A percentile compares a stretch with the other conserved stretches of the same genome.
These are phyloP conservation scores for Mormyrus iriodes DNA, from an alignment of 2,113 vertebrate genomes.

Conservation along the genomic window DNA sequence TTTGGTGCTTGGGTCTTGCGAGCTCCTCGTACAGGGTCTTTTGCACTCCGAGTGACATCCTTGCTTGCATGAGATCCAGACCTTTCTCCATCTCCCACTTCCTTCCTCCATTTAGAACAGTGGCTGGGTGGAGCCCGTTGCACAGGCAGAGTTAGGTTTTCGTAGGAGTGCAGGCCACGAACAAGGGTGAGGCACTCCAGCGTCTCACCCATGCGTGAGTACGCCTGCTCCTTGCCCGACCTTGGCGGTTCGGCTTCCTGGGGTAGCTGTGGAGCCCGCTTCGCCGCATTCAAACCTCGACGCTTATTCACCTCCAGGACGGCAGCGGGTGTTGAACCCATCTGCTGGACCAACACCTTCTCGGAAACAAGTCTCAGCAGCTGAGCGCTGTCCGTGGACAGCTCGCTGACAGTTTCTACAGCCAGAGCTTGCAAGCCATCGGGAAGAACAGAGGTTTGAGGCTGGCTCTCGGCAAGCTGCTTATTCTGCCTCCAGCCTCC, in stretches of 20 bases:
- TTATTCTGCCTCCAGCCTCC: slow-evolving; percentile 13
- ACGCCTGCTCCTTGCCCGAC: slow-evolving; percentile 40
- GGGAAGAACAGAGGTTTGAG: background rate
- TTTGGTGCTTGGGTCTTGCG: slow-evolving; percentile 53
- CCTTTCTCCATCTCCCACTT: slow-evolving; percentile 42
- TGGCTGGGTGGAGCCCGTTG: slow-evolving; percentile 55
- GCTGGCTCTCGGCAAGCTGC: slow-evolving; percentile 33
- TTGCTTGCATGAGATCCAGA: slow-evolving; percentile 36
- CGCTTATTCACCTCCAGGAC: slow-evolving; percentile 36
- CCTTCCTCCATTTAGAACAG: slow-evolving; percentile 69
- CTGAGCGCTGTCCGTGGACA: slow-evolving; percentile 5
- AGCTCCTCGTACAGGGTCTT: slow-evolving; percentile 41
- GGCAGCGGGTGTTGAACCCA: slow-evolving; percentile 18
- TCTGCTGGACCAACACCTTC: slow-evolving; percentile 30
- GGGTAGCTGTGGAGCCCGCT: slow-evolving; percentile 44
- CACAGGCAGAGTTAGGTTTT: slow-evolving; percentile 47
- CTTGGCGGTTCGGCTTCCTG: slow-evolving; percentile 38
- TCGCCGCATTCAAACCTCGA: slow-evolving; percentile 40
- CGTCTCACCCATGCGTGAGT: slow-evolving; percentile 53
- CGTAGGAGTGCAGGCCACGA: slow-evolving; percentile 62
- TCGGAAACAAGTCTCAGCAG: slow-evolving; percentile 29
- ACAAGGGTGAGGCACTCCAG: slow-evolving; percentile 67
- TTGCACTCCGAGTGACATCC: slow-evolving; percentile 42
- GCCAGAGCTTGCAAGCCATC: slow-evolving; percentile 20
- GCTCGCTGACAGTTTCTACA: background rate